These are phyloP conservation scores for Pandemis heparana DNA, from an alignment of 2,888 invertebrate genomes.

Conservation along the genomic window DNA sequence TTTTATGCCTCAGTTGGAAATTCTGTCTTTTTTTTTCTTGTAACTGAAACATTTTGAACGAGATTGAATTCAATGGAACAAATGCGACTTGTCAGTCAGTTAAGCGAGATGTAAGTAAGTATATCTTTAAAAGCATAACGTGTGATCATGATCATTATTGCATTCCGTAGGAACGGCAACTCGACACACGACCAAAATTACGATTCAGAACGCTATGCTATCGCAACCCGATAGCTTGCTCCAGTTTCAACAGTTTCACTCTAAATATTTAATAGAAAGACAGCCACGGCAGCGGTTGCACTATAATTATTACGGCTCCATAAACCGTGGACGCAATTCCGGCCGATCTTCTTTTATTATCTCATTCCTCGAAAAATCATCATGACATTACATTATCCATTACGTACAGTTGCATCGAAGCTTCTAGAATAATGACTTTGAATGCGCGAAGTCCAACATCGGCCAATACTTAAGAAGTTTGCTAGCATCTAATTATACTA, in stretches of 20 bases:
- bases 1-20: not conserved
- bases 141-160: not conserved
- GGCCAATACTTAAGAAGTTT: too few species aligned
- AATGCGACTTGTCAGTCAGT: too few species aligned
- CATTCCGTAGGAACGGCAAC: not conserved
- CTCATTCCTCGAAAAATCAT: not conserved
- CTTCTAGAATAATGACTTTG: too few species aligned
- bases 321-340: slow-evolving; percentile 47
- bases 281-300: slow-evolving; percentile 13
- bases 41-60: too few species aligned
- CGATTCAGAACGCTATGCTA: slow-evolving; percentile 42
- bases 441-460: too few species aligned
- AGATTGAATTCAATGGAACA: too few species aligned
- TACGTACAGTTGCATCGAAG: too few species aligned
- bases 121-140: not conserved
- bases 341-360: slow-evolving; percentile 1
- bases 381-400: not conserved
- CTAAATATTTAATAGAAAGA: slow-evolving; percentile 38
- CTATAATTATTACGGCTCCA: slow-evolving; percentile 44
- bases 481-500: too few species aligned
- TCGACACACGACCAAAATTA: slow-evolving; percentile 29
- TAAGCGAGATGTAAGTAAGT: not conserved
- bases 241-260: slow-evolving; percentile 43
- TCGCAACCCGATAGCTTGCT: slow-evolving; percentile 42
- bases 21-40: not conserved